These are phyloP conservation scores for Cyanistes caeruleus DNA, from an alignment of 2,113 vertebrate genomes.

Conservation along the genomic window DNA sequence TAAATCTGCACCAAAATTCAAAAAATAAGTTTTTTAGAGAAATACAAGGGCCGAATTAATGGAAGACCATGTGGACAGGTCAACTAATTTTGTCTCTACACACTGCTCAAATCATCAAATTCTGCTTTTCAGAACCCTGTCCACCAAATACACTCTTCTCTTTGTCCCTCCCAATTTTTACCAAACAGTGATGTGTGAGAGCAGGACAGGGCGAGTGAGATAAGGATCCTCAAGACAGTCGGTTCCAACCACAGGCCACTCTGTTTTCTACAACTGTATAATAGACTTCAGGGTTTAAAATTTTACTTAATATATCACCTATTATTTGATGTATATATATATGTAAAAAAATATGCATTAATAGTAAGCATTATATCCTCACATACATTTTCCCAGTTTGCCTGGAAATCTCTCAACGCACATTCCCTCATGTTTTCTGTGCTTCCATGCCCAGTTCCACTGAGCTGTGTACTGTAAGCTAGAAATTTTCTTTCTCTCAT, in stretches of 20 bases:
- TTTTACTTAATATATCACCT: neutral
- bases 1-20: neutral
- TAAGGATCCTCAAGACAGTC: rapidly evolving
- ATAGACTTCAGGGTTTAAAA: neutral
- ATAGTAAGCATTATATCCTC: neutral
- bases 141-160: neutral
- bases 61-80: neutral
- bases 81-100: neutral
- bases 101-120: neutral
- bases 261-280: neutral
- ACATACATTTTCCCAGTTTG: neutral
- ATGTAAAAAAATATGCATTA: neutral
- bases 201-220: neutral
- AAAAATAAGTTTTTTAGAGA: neutral
- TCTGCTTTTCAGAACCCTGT: neutral
- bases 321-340: neutral
- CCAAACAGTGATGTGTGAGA: neutral
- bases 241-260: rapidly evolving
- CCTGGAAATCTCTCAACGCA: neutral
- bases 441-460: neutral
- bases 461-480: neutral
- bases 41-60: neutral
- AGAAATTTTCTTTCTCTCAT: neutral
- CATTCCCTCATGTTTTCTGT: neutral
- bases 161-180: neutral